Evolutionary conservation across 2,888 invertebrate species (phyloP).

Genomic region (Brenthis hecate): DNA sequence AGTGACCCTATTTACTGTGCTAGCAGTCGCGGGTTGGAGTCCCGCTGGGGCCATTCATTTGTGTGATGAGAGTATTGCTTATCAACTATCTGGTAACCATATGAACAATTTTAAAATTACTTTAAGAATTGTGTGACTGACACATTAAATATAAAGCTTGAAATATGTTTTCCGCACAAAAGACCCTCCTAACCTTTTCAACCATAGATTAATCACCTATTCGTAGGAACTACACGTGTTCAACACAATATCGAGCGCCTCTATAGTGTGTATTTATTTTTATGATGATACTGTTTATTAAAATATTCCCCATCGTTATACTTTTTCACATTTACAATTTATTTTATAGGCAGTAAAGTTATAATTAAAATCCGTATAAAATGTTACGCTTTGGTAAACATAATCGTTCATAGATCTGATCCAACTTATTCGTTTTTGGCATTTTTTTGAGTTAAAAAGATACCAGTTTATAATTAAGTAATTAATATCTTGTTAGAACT

Average conservation of each 20-base stretch:
- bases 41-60: too few species aligned
- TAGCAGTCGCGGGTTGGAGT: too few species aligned
- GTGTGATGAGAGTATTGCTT: too few species aligned
- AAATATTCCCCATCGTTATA: too few species aligned
- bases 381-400: conserved; percentile 12
- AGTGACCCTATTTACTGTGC: too few species aligned
- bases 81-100: too few species aligned
- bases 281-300: not conserved
- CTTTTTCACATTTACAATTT: too few species aligned
- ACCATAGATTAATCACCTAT: conserved; percentile 23
- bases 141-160: conserved; percentile 4
- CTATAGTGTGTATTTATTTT: not conserved
- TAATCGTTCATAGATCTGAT: conserved; percentile 6
- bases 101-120: not conserved
- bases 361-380: conserved; percentile 3
- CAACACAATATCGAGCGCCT: conserved; percentile 12
- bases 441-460: too few species aligned
- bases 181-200: conserved; percentile 27
- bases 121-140: not conserved
- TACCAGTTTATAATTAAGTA: too few species aligned
- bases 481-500: too few species aligned
- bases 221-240: conserved; percentile 19
- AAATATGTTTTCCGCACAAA: conserved; percentile 26
- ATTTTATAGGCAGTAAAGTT: too few species aligned
- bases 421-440: not conserved